A percentile compares a stretch with the other conserved stretches of the same genome.
Evolutionary conservation across 2,888 invertebrate genomes (phyloP).

Genomic region (Lordiphosa fenestrarum): DNA sequence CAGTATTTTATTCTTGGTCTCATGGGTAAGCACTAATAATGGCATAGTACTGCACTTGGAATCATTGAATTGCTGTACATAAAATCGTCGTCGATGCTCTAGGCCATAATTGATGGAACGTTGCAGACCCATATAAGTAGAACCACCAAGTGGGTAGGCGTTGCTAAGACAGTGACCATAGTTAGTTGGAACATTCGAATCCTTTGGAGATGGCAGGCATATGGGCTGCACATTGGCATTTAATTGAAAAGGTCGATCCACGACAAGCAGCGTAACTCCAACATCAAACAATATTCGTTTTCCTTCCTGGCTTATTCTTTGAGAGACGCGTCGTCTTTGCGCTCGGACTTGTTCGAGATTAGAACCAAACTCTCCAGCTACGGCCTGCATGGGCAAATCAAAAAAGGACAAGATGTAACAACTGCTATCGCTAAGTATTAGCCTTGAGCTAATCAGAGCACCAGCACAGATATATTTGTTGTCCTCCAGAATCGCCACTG

Average conservation of each 20-base stretch:
- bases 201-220: constrained; percentile 2
- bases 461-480: constrained; percentile 8
- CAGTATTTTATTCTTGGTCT: neutral
- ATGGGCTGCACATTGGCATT: constrained; percentile 4
- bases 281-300: neutral
- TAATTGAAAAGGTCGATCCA: constrained; percentile 2
- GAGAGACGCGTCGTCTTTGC: neutral
- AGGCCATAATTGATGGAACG: neutral
- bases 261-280: neutral
- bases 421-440: neutral
- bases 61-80: neutral
- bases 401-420: neutral
- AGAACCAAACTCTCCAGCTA: constrained; percentile 5
- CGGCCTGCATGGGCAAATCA: neutral
- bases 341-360: neutral
- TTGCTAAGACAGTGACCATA: constrained; percentile 3
- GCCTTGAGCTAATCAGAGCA: constrained; percentile 1
- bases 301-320: neutral
- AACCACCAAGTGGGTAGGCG: neutral
- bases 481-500: constrained; percentile 3
- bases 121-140: neutral
- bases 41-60: neutral
- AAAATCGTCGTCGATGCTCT: constrained; percentile 4
- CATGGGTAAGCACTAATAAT: neutral
- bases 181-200: neutral